A percentile compares a stretch with the other conserved stretches of the same genome.
phyloP scores from a whole-genome alignment of 2,888 invertebrate species.

The Scaeva pyrastri region DNA sequence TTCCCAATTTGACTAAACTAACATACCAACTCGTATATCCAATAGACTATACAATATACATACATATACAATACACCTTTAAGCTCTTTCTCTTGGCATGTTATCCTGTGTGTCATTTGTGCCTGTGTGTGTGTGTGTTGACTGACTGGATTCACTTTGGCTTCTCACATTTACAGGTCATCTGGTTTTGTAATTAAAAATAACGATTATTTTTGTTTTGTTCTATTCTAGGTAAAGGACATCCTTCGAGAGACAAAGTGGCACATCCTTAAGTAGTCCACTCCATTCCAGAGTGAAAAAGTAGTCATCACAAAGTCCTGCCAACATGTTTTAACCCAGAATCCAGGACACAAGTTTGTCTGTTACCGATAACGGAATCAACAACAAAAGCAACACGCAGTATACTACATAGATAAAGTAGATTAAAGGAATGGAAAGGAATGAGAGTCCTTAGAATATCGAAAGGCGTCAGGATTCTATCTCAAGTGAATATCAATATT shows the following conservation, averaged over 20 bases:
- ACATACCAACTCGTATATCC: background rate
- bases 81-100: background rate
- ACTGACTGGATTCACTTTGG: background rate
- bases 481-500: slow-evolving; percentile 58
- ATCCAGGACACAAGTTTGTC: slow-evolving; percentile 32
- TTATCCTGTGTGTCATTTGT: background rate
- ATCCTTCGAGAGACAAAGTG: slow-evolving; percentile 31
- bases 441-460: slow-evolving; percentile 20
- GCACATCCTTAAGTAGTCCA: slow-evolving; percentile 20
- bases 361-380: slow-evolving; percentile 16
- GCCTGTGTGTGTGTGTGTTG: background rate
- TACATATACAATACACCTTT: no score
- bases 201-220: slow-evolving; percentile 43
- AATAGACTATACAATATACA: no score
- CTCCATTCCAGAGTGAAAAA: slow-evolving; percentile 32
- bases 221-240: slow-evolving; percentile 44
- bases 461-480: slow-evolving; percentile 22
- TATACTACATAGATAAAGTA: no score
- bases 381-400: slow-evolving; percentile 3
- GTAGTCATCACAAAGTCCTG: slow-evolving; percentile 31
- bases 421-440: slow-evolving; percentile 29
- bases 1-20: slow-evolving; percentile 29
- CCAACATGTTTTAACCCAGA: slow-evolving; percentile 42
- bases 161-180: slow-evolving; percentile 38
- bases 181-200: slow-evolving; percentile 64